Evolutionary conservation across 2,888 invertebrate species (phyloP).

Genomic region (Rhogogaster chlorosoma): DNA sequence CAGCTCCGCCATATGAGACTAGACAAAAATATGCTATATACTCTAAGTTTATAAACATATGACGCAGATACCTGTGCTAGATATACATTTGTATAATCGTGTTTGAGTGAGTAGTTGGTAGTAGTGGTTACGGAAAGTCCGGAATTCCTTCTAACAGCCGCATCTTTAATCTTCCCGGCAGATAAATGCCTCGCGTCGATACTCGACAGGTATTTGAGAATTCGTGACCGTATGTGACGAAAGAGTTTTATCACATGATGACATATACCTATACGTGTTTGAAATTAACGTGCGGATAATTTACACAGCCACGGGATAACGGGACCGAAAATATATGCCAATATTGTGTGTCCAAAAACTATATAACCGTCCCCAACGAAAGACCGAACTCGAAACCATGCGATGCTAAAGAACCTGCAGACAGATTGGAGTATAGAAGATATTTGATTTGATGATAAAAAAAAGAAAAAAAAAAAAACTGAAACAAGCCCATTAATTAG

Average conservation of each 20-base stretch:
- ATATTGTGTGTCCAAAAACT: neutral
- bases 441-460: neutral
- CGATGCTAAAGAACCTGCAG: neutral
- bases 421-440: neutral
- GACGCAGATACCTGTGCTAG: neutral
- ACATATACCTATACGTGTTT: neutral
- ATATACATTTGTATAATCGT: constrained; percentile 2
- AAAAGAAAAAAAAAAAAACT: neutral
- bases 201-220: neutral
- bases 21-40: constrained; percentile 29
- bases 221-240: neutral
- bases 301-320: neutral
- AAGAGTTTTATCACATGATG: neutral
- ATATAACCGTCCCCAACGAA: neutral
- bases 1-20: constrained; percentile 2
- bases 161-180: neutral
- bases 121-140: neutral
- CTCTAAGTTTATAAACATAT: constrained; percentile 20
- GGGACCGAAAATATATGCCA: neutral
- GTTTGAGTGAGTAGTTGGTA: no score
- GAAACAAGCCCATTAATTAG: neutral
- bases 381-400: neutral
- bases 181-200: neutral
- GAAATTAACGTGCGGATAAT: neutral
- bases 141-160: neutral